phyloP scores from a whole-genome alignment of 2,797 vertebrate species.

The Diplodus puntazzo region DNA sequence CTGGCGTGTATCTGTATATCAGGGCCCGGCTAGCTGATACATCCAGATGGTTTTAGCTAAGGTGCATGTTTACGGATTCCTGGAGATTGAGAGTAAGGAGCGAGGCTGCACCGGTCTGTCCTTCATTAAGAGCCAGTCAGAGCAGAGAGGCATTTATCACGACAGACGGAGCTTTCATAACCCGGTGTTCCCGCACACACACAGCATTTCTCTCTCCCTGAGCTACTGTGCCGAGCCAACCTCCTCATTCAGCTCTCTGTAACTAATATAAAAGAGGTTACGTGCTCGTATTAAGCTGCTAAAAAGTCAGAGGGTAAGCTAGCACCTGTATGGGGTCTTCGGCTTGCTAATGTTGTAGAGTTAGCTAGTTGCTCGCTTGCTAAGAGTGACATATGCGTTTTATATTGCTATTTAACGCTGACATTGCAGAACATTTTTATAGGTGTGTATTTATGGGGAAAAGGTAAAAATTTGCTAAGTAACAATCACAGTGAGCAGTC shows the following conservation, averaged over 20 bases:
- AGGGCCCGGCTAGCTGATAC: conserved; percentile 50
- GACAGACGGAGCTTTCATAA: conserved; percentile 67
- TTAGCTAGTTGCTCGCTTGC: too few relatives aligned
- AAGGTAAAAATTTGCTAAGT: not conserved
- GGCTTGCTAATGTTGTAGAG: not conserved
- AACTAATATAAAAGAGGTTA: conserved; percentile 6
- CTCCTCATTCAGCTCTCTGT: conserved; percentile 15
- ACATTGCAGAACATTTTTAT: not conserved
- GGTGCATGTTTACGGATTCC: conserved; percentile 81
- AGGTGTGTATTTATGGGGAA: too few relatives aligned
- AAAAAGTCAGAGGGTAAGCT: not conserved
- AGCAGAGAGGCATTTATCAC: conserved; percentile 65
- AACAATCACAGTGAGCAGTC: not conserved
- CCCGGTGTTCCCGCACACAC: conserved; percentile 30
- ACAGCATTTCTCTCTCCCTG: conserved; percentile 7
- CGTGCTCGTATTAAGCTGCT: conserved; percentile 19
- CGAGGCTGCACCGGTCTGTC: conserved; percentile 70
- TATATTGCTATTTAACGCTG: not conserved
- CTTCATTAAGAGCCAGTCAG: conserved; percentile 73
- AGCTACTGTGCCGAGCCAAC: conserved; percentile 57
- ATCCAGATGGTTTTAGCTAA: conserved; percentile 79
- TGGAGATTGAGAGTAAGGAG: conserved; percentile 69
- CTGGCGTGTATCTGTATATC: conserved; percentile 67
- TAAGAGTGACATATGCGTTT: not conserved
- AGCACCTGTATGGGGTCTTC: conserved; percentile 1